Percentiles rank a stretch among this genome's conserved stretches.
These are phyloP conservation scores for Arctopsyche grandis DNA, from an alignment of 1,140 invertebrate genomes.

Conservation along the genomic window DNA sequence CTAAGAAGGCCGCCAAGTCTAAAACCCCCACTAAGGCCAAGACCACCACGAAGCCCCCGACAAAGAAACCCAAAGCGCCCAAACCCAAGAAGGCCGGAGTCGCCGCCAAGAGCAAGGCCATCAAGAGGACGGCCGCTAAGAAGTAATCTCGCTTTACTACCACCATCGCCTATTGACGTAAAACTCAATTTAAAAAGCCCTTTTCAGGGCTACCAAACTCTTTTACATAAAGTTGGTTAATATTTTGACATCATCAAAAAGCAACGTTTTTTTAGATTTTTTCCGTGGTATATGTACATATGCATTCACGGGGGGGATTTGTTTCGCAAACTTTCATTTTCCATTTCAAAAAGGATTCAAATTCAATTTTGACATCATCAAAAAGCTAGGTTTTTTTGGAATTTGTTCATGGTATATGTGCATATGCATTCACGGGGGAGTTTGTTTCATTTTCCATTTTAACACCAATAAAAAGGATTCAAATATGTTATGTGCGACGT, in stretches of 20 bases:
- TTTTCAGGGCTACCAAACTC: slow-evolving; percentile 45
- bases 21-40: too few relatives aligned
- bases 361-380: neutral
- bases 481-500: neutral
- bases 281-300: too few relatives aligned
- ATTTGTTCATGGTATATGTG: too few relatives aligned
- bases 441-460: too few relatives aligned
- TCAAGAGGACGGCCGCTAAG: slow-evolving; percentile 24
- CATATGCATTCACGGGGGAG: neutral
- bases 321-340: too few relatives aligned
- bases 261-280: too few relatives aligned
- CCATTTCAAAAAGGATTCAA: neutral
- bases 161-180: neutral
- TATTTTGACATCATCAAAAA: neutral
- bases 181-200: slow-evolving; percentile 46
- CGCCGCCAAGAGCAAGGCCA: slow-evolving; percentile 40
- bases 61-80: slow-evolving; percentile 50
- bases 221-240: neutral
- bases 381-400: too few relatives aligned
- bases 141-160: slow-evolving; percentile 7
- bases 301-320: neutral
- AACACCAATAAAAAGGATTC: neutral
- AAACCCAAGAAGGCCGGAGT: slow-evolving; percentile 51
- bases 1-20: too few relatives aligned
- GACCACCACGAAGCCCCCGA: slow-evolving; percentile 47